phyloP scores from a whole-genome alignment of 2,797 vertebrate genomes.

The Menidia menidia region DNA sequence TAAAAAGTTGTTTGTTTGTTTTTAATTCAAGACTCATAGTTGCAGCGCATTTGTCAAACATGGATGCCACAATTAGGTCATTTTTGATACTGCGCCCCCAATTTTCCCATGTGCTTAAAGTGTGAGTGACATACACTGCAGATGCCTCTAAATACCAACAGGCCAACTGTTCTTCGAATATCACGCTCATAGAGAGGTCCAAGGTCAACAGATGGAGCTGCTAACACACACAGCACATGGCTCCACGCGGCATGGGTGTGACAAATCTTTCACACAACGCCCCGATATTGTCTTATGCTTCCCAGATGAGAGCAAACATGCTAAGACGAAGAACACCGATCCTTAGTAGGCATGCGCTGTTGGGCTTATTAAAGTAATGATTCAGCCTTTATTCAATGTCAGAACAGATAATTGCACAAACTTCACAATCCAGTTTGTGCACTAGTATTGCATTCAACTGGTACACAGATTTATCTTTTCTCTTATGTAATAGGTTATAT shows the following conservation, averaged over 20 bases:
- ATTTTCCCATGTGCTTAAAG: slow-evolving; percentile 3
- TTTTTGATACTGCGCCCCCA: slow-evolving; percentile 8
- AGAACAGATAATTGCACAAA: too few relatives aligned
- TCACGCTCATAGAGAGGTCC: slow-evolving; percentile 42
- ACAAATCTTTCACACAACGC: not conserved
- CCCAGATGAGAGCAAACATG: not conserved
- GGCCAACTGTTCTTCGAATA: slow-evolving; percentile 51
- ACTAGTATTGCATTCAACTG: too few relatives aligned
- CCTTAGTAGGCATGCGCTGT: too few relatives aligned
- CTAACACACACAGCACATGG: slow-evolving; percentile 17
- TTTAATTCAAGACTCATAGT: slow-evolving; percentile 11
- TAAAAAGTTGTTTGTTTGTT: too few relatives aligned
- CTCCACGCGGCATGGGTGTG: slow-evolving; percentile 8
- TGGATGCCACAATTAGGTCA: slow-evolving; percentile 24
- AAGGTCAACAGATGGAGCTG: slow-evolving; percentile 48
- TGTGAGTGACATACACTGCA: slow-evolving; percentile 27
- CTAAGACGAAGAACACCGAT: not conserved
- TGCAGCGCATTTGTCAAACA: slow-evolving; percentile 6
- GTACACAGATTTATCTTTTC: too few relatives aligned
- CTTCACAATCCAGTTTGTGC: too few relatives aligned
- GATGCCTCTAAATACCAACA: slow-evolving; percentile 19
- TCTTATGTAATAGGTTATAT: too few relatives aligned
- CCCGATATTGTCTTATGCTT: not conserved
- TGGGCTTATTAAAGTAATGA: not conserved
- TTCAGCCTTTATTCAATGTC: not conserved